Evolutionary conservation across 2,888 invertebrate species (phyloP).

Genomic region (Marronus borbonicus): DNA sequence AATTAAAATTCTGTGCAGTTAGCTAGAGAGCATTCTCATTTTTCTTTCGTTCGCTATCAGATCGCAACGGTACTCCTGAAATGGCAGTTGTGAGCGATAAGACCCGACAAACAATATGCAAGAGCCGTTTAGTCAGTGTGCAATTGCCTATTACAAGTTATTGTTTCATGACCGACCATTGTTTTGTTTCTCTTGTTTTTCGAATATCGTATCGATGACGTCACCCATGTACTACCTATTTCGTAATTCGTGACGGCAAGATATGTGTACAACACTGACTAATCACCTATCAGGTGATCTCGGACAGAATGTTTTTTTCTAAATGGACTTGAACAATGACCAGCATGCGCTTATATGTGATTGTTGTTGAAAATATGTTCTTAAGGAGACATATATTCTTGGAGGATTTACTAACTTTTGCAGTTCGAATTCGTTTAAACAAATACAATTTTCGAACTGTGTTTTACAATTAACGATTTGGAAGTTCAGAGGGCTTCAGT

Average conservation of each 20-base stretch:
- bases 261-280: background rate
- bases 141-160: constrained; percentile 17
- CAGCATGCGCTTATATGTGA: too few species aligned
- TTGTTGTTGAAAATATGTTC: too few species aligned
- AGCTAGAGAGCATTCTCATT: constrained; percentile 10
- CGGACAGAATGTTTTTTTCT: too few species aligned
- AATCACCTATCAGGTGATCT: too few species aligned
- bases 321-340: too few species aligned
- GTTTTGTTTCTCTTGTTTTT: constrained; percentile 16
- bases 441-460: too few species aligned
- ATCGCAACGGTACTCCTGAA: constrained; percentile 22
- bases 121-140: constrained; percentile 8
- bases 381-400: too few species aligned
- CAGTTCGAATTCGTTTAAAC: too few species aligned
- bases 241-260: constrained; percentile 17
- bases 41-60: constrained; percentile 10
- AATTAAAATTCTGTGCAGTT: constrained; percentile 15
- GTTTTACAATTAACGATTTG: too few species aligned
- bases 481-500: too few species aligned
- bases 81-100: constrained; percentile 19
- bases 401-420: too few species aligned
- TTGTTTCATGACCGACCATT: constrained; percentile 17
- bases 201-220: constrained; percentile 27
- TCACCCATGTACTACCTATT: background rate
- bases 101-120: background rate